Percentiles rank a stretch among this genome's conserved stretches.
phyloP scores from a whole-genome alignment of 2,888 invertebrate species.

The Athalia rosae region DNA sequence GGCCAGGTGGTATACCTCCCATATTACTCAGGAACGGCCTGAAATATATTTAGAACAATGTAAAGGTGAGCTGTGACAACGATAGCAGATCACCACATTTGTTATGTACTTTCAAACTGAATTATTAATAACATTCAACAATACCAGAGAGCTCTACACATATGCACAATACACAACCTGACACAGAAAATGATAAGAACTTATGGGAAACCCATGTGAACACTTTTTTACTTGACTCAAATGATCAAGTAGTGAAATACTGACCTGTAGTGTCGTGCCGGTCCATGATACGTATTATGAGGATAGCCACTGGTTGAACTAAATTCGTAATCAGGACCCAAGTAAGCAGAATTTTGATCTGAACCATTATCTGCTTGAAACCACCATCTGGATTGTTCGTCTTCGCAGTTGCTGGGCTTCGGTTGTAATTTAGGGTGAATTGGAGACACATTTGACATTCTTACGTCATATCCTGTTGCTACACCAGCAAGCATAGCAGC shows the following conservation, averaged over 20 bases:
- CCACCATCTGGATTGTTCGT: conserved; percentile 68
- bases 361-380: conserved; percentile 65
- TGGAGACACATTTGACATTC: conserved; percentile 90
- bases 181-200: not conserved
- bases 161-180: not conserved
- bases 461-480: conserved; percentile 93
- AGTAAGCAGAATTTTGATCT: conserved; percentile 68
- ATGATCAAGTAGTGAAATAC: conserved; percentile 15
- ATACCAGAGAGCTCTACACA: too few relatives aligned
- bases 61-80: not conserved
- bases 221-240: too few relatives aligned
- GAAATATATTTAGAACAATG: conserved; percentile 43
- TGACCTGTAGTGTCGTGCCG: conserved; percentile 82
- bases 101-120: too few relatives aligned
- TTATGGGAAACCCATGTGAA: not conserved
- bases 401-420: conserved; percentile 59
- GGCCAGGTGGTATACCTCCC: conserved; percentile 68
- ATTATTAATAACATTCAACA: too few relatives aligned
- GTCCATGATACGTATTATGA: conserved; percentile 95
- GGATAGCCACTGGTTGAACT: conserved; percentile 79
- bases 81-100: not conserved
- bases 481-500: conserved; percentile 93
- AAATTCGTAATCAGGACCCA: conserved; percentile 77
- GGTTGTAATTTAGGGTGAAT: conserved; percentile 88
- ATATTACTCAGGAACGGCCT: conserved; percentile 69